phyloP scores from a whole-genome alignment of 1,140 invertebrate genomes.

The Xylocopa sonorina region DNA sequence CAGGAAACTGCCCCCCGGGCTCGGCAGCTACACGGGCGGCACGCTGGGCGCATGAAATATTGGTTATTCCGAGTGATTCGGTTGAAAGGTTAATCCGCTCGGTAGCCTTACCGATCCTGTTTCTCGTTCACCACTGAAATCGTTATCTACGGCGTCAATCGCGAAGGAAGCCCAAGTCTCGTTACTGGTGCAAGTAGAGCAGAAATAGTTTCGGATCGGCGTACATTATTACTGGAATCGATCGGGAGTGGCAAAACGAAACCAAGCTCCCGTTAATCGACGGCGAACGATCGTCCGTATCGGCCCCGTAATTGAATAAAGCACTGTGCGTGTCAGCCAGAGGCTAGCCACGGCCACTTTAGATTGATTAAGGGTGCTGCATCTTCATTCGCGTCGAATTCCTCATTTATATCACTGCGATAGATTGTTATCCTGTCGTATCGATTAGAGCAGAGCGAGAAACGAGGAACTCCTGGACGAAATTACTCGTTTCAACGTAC shows the following conservation, averaged over 20 bases:
- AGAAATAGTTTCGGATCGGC: slow-evolving; percentile 18
- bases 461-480: no score
- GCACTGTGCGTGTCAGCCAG: no score
- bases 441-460: no score
- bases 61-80: slow-evolving; percentile 4
- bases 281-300: neutral
- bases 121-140: slow-evolving; percentile 10
- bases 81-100: slow-evolving; percentile 18
- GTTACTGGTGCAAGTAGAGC: slow-evolving; percentile 20
- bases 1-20: neutral
- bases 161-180: neutral
- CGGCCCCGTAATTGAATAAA: neutral
- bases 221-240: neutral
- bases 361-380: neutral
- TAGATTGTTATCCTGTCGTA: no score
- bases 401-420: neutral
- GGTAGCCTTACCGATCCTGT: neutral
- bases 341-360: no score
- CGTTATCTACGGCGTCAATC: slow-evolving; percentile 5
- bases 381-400: neutral
- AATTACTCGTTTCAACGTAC: no score
- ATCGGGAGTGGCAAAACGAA: neutral
- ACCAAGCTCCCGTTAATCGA: neutral
- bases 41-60: neutral
- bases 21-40: neutral